Evolutionary conservation across 1,140 invertebrate species (phyloP).

Genomic region (Pseudomyrmex cubaensis): DNA sequence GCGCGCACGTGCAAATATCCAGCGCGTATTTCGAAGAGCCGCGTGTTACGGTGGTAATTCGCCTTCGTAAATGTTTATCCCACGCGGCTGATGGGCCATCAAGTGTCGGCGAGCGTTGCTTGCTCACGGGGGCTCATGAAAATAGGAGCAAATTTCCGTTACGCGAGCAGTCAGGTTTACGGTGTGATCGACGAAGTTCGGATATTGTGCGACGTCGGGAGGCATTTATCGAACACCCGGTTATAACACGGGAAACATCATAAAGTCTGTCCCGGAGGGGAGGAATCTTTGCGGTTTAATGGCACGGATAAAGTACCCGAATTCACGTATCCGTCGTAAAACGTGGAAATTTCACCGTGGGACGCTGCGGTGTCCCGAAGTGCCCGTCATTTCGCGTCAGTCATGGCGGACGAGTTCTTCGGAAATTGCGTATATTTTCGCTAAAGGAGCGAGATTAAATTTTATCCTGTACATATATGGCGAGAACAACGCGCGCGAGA

Average conservation of each 20-base stretch:
- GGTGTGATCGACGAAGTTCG: conserved; percentile 55
- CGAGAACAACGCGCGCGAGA: neutral
- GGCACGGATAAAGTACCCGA: conserved; percentile 31
- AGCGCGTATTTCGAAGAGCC: neutral
- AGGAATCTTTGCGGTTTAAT: conserved; percentile 40
- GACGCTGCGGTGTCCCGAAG: neutral
- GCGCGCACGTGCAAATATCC: too few species aligned
- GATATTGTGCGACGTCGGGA: conserved; percentile 35
- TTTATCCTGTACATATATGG: neutral
- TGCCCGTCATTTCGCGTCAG: neutral
- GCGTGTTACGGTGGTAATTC: conserved; percentile 17
- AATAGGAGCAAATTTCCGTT: conserved; percentile 57
- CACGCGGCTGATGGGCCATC: neutral
- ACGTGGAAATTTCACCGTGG: conserved; percentile 55
- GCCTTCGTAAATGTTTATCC: conserved; percentile 14
- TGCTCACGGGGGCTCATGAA: conserved; percentile 15
- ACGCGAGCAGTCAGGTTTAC: conserved; percentile 45
- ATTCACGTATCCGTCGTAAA: conserved; percentile 54
- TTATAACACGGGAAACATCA: conserved; percentile 47
- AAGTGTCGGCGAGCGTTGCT: neutral
- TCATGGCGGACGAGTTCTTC: conserved; percentile 49
- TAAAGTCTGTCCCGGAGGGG: conserved; percentile 30
- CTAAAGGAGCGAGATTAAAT: neutral
- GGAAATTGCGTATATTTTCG: conserved; percentile 31
- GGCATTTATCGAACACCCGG: conserved; percentile 33